Conservation (phyloP, 2,888 invertebrate genomes). For the Andricus quercusramuli region DNA sequence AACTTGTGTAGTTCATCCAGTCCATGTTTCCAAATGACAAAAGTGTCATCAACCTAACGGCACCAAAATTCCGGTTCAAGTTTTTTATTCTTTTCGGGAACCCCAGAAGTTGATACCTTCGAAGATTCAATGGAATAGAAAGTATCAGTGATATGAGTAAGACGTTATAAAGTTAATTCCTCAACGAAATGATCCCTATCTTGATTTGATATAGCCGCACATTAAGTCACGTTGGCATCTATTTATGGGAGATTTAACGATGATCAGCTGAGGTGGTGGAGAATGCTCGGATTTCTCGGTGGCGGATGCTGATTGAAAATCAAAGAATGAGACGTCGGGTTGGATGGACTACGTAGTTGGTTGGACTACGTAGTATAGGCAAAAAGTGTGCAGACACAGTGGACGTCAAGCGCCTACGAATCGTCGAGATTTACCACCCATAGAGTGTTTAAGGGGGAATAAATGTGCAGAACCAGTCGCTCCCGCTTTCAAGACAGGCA, state of each 20-base stretch:
- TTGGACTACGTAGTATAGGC: neutral
- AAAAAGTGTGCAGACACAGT: neutral
- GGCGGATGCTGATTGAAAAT: constrained; percentile 10
- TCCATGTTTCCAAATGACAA: no score
- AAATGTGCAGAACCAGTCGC: constrained; percentile 35
- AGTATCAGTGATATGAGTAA: neutral
- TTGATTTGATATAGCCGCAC: neutral
- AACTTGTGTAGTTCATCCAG: no score
- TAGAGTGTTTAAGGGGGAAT: constrained; percentile 31
- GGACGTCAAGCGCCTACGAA: constrained; percentile 11
- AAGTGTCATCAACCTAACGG: no score
- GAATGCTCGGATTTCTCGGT: constrained; percentile 24
- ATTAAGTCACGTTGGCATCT: constrained; percentile 27
- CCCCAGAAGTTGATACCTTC: no score
- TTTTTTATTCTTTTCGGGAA: no score
- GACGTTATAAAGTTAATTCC: constrained; percentile 25
- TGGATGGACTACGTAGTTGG: neutral
- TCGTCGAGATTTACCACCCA: constrained; percentile 38
- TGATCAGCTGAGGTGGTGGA: constrained; percentile 27
- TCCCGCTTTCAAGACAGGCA: constrained; percentile 17
- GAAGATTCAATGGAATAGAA: neutral
- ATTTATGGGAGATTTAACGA: constrained; percentile 37
- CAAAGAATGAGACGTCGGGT: constrained; percentile 7
- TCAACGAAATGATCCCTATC: constrained; percentile 11
- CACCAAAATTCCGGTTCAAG: no score